Base-by-base conservation (phyloP, 2,797 vertebrate genomes). In the Hapalemur alaotrensis region DNA sequence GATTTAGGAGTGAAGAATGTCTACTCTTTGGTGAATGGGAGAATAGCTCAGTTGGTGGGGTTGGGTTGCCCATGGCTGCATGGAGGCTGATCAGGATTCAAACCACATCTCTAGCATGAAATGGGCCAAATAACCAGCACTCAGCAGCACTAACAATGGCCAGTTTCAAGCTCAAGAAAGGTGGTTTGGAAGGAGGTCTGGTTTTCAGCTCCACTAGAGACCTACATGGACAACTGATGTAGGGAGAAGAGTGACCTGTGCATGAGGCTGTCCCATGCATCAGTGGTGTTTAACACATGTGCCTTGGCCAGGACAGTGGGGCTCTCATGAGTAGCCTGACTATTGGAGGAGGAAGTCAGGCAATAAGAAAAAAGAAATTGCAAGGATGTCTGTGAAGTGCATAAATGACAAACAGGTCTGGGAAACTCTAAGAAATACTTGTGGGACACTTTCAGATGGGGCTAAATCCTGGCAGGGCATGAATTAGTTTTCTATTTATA, bases 251-350 rank as follows among this genome's bases (percentile, higher is more conserved):
- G 22, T 57, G 80, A 11, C 15, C 11, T 22, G 7, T 54, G 15
- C 8, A 4, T 20, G 46, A 48, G 3, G 17, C 13, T 2, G 0
- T 32, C 10, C 0, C 0, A 2, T 15, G 15, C 5, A 10, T 35
- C 13, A 0, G 12, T 1, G 5, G 14, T 22, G 17, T 4, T 70
- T 43, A 61, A 17, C 2, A 52, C 32, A 22, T 2, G 22, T 22
- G 41, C 8, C 57, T 0, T 13, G 50, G 4, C 7, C 30, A 3
- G 41, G 9, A 32, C 23, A 75, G 5, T 2, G 23, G 4, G 23
- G 14, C 13, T 13, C 1, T 59, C 7, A 0, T 4, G 20, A 28
- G 6, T 8, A 63, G 5, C 11, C 14, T 82, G 48, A 82, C 7
- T 6, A 1, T 18, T 0, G 14, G 43, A 57, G 54, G 30, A 81